Percentiles rank a stretch among this genome's conserved stretches.
These are phyloP conservation scores for Nomada lathburiana DNA, from an alignment of 2,888 invertebrate genomes.

Conservation along the genomic window DNA sequence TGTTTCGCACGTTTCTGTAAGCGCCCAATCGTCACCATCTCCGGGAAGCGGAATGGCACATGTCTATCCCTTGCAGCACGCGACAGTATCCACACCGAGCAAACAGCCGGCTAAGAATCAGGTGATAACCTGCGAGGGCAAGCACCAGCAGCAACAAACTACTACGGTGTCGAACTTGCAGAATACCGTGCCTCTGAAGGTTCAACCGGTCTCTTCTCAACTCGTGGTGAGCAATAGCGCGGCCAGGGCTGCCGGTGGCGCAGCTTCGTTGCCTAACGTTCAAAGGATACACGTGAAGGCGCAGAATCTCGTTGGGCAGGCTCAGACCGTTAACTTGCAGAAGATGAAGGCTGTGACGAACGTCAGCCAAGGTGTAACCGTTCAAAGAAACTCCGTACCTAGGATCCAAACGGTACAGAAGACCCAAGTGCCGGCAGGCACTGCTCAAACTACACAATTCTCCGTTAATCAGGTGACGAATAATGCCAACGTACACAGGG, in stretches of 20 bases:
- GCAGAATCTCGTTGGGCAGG: slow-evolving; percentile 63
- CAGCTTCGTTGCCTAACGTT: slow-evolving; percentile 70
- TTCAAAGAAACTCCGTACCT: slow-evolving; percentile 71
- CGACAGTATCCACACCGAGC: slow-evolving; percentile 51
- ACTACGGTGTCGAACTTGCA: slow-evolving; percentile 49
- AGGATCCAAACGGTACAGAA: slow-evolving; percentile 74
- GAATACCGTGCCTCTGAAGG: slow-evolving; percentile 66
- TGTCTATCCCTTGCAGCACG: slow-evolving; percentile 52
- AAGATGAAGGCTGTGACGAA: slow-evolving; percentile 74
- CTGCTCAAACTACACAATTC: slow-evolving; percentile 65
- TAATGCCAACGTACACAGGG: slow-evolving; percentile 72
- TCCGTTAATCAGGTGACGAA: slow-evolving; percentile 72
- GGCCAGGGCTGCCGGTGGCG: slow-evolving; percentile 69
- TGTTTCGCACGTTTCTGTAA: slow-evolving; percentile 50
- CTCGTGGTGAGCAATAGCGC: slow-evolving; percentile 60
- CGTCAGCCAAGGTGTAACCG: slow-evolving; percentile 60
- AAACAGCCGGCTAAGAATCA: slow-evolving; percentile 68
- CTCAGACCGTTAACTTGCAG: slow-evolving; percentile 74
- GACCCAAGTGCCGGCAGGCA: slow-evolving; percentile 68
- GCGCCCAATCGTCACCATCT: slow-evolving; percentile 50
- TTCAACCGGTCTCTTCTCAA: slow-evolving; percentile 67
- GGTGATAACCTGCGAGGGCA: slow-evolving; percentile 51
- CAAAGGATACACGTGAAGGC: slow-evolving; percentile 77
- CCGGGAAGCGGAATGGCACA: slow-evolving; percentile 43
- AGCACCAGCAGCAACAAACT: slow-evolving; percentile 52